Percentiles rank a stretch among this genome's conserved stretches.
phyloP scores from a whole-genome alignment of 2,797 vertebrate species.

The Menidia menidia region DNA sequence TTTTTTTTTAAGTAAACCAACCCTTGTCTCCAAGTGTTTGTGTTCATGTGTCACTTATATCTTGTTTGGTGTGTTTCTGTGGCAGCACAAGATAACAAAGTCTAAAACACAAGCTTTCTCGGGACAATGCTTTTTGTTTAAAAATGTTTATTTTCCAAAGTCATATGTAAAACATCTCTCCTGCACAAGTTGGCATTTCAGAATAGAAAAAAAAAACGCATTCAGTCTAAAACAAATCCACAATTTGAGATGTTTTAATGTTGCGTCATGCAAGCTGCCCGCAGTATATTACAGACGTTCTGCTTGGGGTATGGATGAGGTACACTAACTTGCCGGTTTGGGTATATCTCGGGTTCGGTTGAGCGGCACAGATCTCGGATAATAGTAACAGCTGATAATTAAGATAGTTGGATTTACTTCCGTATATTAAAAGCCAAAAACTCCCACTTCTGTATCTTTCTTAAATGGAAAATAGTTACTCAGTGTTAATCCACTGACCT shows the following conservation, averaged over 20 bases:
- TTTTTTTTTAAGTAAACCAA: constrained; percentile 16
- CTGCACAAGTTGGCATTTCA: constrained; percentile 48
- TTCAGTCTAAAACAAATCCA: constrained; percentile 39
- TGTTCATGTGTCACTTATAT: constrained; percentile 20
- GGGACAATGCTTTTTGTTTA: constrained; percentile 40
- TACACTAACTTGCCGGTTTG: constrained; percentile 44
- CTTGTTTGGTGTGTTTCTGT: neutral
- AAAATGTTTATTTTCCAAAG: constrained; percentile 68
- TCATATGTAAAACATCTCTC: constrained; percentile 67
- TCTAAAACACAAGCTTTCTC: constrained; percentile 20
- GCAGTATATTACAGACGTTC: constrained; percentile 48
- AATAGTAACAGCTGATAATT: constrained; percentile 27
- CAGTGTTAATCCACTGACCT: constrained; percentile 53
- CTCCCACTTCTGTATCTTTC: constrained; percentile 28
- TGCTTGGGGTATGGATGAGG: constrained; percentile 52
- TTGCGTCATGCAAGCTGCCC: constrained; percentile 53
- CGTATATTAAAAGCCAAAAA: constrained; percentile 24
- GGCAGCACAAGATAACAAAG: constrained; percentile 11
- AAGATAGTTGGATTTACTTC: constrained; percentile 15
- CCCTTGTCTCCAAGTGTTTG: constrained; percentile 15
- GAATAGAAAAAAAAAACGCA: constrained; percentile 24
- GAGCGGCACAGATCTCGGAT: constrained; percentile 65
- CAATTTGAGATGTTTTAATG: constrained; percentile 30
- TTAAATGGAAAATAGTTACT: constrained; percentile 63
- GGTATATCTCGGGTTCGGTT: constrained; percentile 49